Evolutionary conservation across 2,797 vertebrate species (phyloP).

Genomic region (Enteromius argenteus): DNA sequence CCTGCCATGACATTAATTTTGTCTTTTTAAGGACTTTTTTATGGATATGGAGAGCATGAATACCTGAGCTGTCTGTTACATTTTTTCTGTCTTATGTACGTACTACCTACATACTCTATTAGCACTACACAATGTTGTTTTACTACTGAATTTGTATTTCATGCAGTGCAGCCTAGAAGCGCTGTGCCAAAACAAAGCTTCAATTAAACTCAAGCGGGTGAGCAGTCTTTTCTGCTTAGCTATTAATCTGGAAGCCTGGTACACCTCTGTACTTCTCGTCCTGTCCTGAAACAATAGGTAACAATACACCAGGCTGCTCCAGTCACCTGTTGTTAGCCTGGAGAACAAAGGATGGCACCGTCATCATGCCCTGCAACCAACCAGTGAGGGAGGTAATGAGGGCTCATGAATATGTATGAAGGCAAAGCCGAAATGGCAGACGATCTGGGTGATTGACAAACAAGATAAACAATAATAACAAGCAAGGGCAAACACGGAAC

Average conservation of each 20-base stretch:
- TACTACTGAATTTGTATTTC: conserved; percentile 76
- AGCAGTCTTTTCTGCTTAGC: conserved; percentile 69
- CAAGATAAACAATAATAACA: conserved; percentile 84
- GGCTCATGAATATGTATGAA: conserved; percentile 80
- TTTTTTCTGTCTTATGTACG: background rate
- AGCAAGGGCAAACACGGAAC: conserved; percentile 71
- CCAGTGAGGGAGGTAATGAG: conserved; percentile 73
- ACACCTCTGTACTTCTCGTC: conserved; percentile 72
- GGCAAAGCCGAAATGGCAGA: conserved; percentile 56
- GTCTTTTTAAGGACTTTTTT: conserved; percentile 68
- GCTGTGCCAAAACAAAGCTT: conserved; percentile 71
- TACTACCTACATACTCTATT: conserved; percentile 55
- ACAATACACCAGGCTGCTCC: conserved; percentile 69
- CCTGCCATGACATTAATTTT: conserved; percentile 78
- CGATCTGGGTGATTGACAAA: conserved; percentile 81
- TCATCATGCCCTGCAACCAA: conserved; percentile 72
- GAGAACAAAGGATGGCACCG: conserved; percentile 75
- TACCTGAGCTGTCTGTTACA: conserved; percentile 69
- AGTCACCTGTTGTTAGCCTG: conserved; percentile 78
- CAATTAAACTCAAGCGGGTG: conserved; percentile 76
- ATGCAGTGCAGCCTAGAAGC: conserved; percentile 65
- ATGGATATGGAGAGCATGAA: conserved; percentile 51
- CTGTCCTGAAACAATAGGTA: conserved; percentile 75
- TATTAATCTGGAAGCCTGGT: conserved; percentile 72
- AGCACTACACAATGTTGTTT: conserved; percentile 73